Evolutionary conservation across 2,113 vertebrate genomes (phyloP).

Genomic region (Neolamprologus sp.): DNA sequence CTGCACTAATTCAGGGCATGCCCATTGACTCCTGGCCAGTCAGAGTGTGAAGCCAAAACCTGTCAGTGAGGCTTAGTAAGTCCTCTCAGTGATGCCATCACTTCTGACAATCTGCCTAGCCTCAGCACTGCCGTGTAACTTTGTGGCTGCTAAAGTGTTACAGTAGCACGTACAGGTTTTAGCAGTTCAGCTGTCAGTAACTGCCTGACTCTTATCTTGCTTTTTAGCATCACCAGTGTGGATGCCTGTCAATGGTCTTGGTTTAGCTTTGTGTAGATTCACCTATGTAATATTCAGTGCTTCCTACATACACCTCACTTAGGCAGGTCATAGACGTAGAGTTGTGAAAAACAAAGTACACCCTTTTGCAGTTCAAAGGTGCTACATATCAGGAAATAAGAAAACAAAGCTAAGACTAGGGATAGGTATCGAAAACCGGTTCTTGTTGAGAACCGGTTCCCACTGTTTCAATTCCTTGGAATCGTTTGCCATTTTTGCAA

Average conservation of each 20-base stretch:
- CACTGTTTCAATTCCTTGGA: not conserved
- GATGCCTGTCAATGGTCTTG: not conserved
- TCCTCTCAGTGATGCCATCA: not conserved
- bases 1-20: constrained; percentile 24
- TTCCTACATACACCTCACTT: not conserved
- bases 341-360: not conserved
- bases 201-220: not conserved
- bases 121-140: not conserved
- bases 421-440: accelerated
- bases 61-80: constrained; percentile 31
- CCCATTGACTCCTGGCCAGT: not conserved
- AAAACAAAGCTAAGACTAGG: not conserved
- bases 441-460: not conserved
- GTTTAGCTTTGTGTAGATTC: not conserved
- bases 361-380: not conserved
- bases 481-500: not conserved
- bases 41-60: constrained; percentile 24
- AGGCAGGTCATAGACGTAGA: not conserved
- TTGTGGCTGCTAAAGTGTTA: not conserved
- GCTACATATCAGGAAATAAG: not conserved
- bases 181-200: not conserved
- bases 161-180: not conserved
- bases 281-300: not conserved
- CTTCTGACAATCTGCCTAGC: not conserved
- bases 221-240: not conserved